phyloP scores from a whole-genome alignment of 2,888 invertebrate genomes.

The Acrobasis consociella region DNA sequence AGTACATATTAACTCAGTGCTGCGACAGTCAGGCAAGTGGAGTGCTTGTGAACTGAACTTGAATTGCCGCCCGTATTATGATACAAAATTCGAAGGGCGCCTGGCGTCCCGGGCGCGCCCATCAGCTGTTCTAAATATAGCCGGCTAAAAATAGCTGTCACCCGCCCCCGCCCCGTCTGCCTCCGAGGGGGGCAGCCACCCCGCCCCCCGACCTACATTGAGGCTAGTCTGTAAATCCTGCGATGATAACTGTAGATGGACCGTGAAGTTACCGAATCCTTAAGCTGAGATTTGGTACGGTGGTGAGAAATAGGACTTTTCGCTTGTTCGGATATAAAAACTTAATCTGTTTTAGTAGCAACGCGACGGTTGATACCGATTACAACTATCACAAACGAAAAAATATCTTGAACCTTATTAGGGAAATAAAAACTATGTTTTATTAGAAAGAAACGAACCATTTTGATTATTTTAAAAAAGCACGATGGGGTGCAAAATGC shows the following conservation, averaged over 20 bases:
- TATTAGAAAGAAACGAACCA: too few species aligned
- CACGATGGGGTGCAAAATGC: too few species aligned
- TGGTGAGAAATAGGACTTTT: not conserved
- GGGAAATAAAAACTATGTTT: too few species aligned
- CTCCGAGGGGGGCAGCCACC: constrained; percentile 26
- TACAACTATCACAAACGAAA: too few species aligned
- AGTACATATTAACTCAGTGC: not conserved
- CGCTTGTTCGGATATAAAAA: too few species aligned
- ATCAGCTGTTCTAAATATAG: constrained; percentile 67
- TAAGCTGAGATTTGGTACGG: not conserved
- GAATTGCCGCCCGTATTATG: not conserved
- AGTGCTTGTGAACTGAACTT: not conserved
- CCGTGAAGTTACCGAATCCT: not conserved
- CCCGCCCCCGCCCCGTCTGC: constrained; percentile 27
- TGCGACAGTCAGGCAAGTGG: not conserved
- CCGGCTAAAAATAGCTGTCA: constrained; percentile 58
- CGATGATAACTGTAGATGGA: not conserved
- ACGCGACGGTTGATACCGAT: too few species aligned
- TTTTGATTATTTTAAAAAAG: too few species aligned
- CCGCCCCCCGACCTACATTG: constrained; percentile 28
- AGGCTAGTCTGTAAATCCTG: constrained; percentile 7
- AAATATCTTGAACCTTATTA: too few species aligned
- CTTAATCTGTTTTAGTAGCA: too few species aligned
- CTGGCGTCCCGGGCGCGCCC: constrained; percentile 52
- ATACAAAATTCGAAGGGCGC: constrained; percentile 31